Conservation (phyloP, 2,113 vertebrate species). For the Cyanoderma ruficeps region DNA sequence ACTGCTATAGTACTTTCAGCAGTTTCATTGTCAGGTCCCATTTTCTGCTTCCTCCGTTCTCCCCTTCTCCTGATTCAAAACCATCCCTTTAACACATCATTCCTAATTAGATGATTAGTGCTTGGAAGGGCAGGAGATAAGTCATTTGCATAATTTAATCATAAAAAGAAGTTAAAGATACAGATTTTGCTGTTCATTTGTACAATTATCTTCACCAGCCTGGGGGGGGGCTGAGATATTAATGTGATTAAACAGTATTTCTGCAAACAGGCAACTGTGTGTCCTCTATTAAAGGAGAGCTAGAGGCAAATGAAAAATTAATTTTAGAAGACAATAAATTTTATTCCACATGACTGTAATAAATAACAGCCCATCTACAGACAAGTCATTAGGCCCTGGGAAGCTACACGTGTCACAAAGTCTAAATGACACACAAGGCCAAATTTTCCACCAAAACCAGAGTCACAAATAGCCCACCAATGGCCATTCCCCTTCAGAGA, state of each 20-base stretch:
- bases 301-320: constrained; percentile 91
- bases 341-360: constrained; percentile 91
- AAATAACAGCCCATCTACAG: constrained; percentile 89
- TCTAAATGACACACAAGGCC: constrained; percentile 83
- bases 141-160: constrained; percentile 94
- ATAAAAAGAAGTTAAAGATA: constrained; percentile 91
- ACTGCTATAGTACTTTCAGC: constrained; percentile 22
- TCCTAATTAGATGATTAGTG: constrained; percentile 93
- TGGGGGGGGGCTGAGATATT: constrained; percentile 84
- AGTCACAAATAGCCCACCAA: constrained; percentile 64
- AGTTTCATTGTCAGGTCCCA: constrained; percentile 53
- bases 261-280: constrained; percentile 85
- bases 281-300: constrained; percentile 89
- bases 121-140: constrained; percentile 87
- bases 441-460: constrained; percentile 67
- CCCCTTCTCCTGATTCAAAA: constrained; percentile 77
- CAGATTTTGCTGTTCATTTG: constrained; percentile 89
- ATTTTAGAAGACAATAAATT: constrained; percentile 95
- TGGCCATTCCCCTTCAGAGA: constrained; percentile 21
- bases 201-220: constrained; percentile 89
- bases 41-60: constrained; percentile 75
- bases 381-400: constrained; percentile 85
- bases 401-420: constrained; percentile 83
- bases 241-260: constrained; percentile 95
- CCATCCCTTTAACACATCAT: constrained; percentile 86